Conservation (phyloP, 2,113 vertebrate species). For the Panthera leo region DNA sequence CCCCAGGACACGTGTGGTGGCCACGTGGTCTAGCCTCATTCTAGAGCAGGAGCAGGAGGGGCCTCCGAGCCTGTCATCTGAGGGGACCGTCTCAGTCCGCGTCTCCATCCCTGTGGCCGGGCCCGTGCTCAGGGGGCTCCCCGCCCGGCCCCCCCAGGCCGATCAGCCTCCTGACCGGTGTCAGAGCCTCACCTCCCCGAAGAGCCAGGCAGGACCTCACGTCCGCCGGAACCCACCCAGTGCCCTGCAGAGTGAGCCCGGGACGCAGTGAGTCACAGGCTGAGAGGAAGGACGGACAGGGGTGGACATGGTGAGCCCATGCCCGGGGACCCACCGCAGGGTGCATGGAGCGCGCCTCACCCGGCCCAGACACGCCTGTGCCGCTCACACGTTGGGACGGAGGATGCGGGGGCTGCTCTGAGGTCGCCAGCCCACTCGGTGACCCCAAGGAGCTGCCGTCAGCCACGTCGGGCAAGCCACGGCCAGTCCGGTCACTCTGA, state of each 20-base stretch:
- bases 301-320: fast-evolving
- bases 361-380: fast-evolving
- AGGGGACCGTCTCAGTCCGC: no score
- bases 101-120: no score
- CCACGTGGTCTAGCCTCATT: background rate
- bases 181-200: background rate
- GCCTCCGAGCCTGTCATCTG: background rate
- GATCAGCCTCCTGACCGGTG: no score
- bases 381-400: no score
- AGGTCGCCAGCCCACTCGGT: fast-evolving
- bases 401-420: background rate
- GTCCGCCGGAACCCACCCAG: fast-evolving
- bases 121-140: background rate
- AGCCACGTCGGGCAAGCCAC: fast-evolving
- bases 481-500: background rate
- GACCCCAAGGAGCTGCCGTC: background rate
- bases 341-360: fast-evolving
- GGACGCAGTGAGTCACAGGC: background rate
- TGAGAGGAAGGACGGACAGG: fast-evolving
- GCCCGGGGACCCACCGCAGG: background rate
- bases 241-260: background rate
- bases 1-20: no score
- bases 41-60: background rate
- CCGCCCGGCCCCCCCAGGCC: background rate
- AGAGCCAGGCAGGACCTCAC: background rate